Evolutionary conservation across 2,797 vertebrate genomes (phyloP), one percentile per base, ranked within the genome.

Genomic region (Propithecus perrieri): DNA sequence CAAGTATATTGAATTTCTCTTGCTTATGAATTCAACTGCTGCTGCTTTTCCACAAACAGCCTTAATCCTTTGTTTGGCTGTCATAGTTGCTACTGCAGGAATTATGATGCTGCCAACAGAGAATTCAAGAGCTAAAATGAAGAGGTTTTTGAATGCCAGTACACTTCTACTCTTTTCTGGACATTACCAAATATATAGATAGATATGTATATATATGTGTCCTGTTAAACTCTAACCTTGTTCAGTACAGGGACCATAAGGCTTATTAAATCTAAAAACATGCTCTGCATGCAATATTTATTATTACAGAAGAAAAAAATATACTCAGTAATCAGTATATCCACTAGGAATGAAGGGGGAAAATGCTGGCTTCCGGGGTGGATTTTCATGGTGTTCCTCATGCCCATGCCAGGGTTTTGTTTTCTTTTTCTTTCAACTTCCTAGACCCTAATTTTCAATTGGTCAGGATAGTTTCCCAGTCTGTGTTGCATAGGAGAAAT

Each of bases 51-150:
- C 61, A 59, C 74, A 80, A 91, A 91, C 67, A 89, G 67, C 57
- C 79, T 76, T 85, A 72, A 93, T 91, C 85, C 81, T 96, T 89
- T 95, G 97, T 97, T 96, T 95, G 61, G 79, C 67, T 74, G 72
- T 87, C 91, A 48, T 11, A 53, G 93, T 78, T 67, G 53, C 85
- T 96, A 10, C 55, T 22, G 22, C n/a, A 50, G 92, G 50, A 91
- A 91, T 67, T 85, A 74, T 7, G 33, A 50, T 33, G 28, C 61
- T 28, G 78, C 91, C 59, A 76, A 15, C 46, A 41, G 83, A 91
- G 91, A 35, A 74, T 43, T 86, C 53, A 87, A 87, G 67, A 96
- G 24, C 48, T 85, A 75, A 94, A 97, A 91, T 76, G 83, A 91
- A 84, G 84, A 87, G 55, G n/a, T 61, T 96, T 95, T 24, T 71